phyloP scores from a whole-genome alignment of 2,888 invertebrate genomes.

The Dromius quadrimaculatus region DNA sequence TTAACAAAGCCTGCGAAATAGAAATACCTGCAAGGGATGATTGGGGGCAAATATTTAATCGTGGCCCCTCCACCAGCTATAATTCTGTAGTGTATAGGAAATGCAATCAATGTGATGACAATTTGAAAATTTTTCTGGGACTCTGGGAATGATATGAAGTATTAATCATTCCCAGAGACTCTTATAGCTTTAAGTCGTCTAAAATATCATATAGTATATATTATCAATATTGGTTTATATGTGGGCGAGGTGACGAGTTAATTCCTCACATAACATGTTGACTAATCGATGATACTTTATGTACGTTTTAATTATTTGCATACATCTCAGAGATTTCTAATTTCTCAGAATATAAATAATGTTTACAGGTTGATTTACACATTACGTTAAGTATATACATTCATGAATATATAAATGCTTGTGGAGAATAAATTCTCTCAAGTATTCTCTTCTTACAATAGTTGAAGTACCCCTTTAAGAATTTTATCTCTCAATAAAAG shows the following conservation, averaged over 20 bases:
- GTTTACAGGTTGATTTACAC: constrained; percentile 25
- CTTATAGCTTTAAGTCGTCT: too few relatives aligned
- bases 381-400: constrained; percentile 10
- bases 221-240: too few relatives aligned
- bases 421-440: not conserved
- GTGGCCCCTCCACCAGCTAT: too few relatives aligned
- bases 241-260: constrained; percentile 6
- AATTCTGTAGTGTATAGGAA: too few relatives aligned
- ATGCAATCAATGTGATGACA: too few relatives aligned
- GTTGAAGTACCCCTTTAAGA: not conserved
- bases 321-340: constrained; percentile 20
- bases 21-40: too few relatives aligned
- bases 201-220: too few relatives aligned
- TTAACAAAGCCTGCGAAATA: too few relatives aligned
- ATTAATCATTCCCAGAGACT: too few relatives aligned
- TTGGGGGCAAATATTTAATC: too few relatives aligned
- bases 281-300: constrained; percentile 21
- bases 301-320: constrained; percentile 14
- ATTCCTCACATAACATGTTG: constrained; percentile 19
- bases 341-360: constrained; percentile 22
- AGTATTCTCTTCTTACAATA: constrained; percentile 7
- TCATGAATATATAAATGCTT: constrained; percentile 18
- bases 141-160: too few relatives aligned
- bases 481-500: not conserved
- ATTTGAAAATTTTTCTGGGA: too few relatives aligned